Conservation (phyloP, 1,140 invertebrate genomes). For the Zaprionus davidi region DNA sequence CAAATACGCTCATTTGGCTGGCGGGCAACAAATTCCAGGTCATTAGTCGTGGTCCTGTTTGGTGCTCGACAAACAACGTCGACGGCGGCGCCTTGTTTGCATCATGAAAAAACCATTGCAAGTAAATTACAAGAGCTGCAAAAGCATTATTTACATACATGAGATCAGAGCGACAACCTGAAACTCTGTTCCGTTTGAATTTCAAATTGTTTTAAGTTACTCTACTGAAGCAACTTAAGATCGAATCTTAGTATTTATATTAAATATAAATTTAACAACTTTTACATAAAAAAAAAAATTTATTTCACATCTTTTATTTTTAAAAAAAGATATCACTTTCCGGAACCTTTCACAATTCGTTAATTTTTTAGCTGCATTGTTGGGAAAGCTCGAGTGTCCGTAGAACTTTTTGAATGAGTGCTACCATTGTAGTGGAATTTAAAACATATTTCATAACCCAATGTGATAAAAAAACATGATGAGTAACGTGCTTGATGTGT, state of each 20-base stretch:
- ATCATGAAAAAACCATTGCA: constrained; percentile 42
- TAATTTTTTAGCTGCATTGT: neutral
- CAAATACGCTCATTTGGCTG: constrained; percentile 67
- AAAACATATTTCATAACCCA: constrained; percentile 69
- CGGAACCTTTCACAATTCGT: neutral
- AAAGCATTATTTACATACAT: constrained; percentile 26
- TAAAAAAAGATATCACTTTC: neutral
- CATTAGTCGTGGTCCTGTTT: constrained; percentile 71
- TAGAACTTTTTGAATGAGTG: neutral
- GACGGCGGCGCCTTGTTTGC: constrained; percentile 29
- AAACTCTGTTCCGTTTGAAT: neutral
- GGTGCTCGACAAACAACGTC: constrained; percentile 9
- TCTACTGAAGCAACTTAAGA: neutral
- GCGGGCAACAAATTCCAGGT: constrained; percentile 73
- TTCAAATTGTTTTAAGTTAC: neutral
- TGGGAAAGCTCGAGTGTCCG: neutral
- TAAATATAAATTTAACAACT: neutral
- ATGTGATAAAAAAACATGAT: constrained; percentile 53
- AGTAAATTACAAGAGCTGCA: constrained; percentile 59
- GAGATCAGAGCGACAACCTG: constrained; percentile 9
- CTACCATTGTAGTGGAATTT: constrained; percentile 22
- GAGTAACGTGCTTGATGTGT: constrained; percentile 18
- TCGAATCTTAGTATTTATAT: neutral
- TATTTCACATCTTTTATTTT: neutral
- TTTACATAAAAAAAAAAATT: neutral